Evolutionary conservation across 1,140 invertebrate species (phyloP).

Genomic region (Drosophila pruinosa): DNA sequence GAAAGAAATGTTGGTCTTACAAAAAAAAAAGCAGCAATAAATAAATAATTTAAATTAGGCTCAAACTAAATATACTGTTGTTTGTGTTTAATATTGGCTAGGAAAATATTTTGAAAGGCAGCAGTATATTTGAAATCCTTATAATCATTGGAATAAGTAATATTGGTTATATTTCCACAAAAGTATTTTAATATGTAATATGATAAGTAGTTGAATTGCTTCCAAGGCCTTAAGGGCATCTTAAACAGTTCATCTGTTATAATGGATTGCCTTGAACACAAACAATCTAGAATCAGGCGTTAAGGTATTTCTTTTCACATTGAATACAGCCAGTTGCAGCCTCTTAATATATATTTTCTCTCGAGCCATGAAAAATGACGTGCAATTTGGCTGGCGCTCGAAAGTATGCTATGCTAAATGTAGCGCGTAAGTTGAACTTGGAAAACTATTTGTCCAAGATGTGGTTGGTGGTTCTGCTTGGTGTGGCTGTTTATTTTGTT

Average conservation of each 20-base stretch:
- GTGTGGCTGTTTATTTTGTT: too few species aligned
- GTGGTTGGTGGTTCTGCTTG: too few species aligned
- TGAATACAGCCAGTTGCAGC: not conserved
- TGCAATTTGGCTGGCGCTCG: slow-evolving; percentile 25
- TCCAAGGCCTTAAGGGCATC: not conserved
- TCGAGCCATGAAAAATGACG: slow-evolving; percentile 43
- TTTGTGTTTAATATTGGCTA: too few species aligned
- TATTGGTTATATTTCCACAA: too few species aligned
- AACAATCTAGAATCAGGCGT: not conserved
- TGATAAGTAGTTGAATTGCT: not conserved
- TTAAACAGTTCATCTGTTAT: not conserved
- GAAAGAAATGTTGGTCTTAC: too few species aligned
- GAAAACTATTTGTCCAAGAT: slow-evolving; percentile 4
- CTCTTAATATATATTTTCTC: slow-evolving; percentile 24
- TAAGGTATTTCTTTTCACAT: not conserved
- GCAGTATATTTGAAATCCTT: too few species aligned
- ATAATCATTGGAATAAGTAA: too few species aligned
- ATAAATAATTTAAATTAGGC: too few species aligned
- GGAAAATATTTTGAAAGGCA: too few species aligned
- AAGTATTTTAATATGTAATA: too few species aligned
- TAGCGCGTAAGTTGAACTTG: slow-evolving; percentile 4
- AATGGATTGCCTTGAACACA: not conserved
- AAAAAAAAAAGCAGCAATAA: too few species aligned
- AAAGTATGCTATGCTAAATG: slow-evolving; percentile 32
- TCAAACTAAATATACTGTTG: too few species aligned